phyloP scores from a whole-genome alignment of 2,888 invertebrate species.

The Eilema sororculum region DNA sequence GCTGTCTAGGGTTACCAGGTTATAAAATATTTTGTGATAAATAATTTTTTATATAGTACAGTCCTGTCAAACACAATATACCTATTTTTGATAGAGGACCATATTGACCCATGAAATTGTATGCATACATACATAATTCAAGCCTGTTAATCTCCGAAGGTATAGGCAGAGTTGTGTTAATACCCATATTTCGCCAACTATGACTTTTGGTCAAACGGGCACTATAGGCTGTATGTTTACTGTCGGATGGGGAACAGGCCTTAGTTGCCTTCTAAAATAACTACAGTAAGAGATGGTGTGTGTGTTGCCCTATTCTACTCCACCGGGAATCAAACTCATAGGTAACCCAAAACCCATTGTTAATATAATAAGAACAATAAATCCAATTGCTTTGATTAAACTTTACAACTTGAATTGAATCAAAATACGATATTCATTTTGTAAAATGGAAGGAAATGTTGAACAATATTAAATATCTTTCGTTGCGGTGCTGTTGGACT shows the following conservation, averaged over 20 bases:
- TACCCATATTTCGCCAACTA: too few species aligned
- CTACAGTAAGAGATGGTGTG: too few species aligned
- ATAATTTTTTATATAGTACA: background rate
- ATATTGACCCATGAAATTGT: slow-evolving; percentile 18
- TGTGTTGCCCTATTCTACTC: too few species aligned
- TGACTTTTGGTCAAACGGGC: too few species aligned
- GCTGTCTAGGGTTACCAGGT: background rate
- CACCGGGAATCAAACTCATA: too few species aligned
- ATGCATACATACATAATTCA: background rate
- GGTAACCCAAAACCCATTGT: slow-evolving; percentile 33
- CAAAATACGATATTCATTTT: slow-evolving; percentile 43
- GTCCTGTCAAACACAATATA: background rate
- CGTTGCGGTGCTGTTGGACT: slow-evolving; percentile 20
- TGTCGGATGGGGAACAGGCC: too few species aligned
- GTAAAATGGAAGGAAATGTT: slow-evolving; percentile 43
- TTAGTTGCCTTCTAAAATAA: too few species aligned
- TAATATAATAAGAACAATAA: slow-evolving; percentile 44
- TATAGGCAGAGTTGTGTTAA: too few species aligned
- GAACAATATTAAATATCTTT: slow-evolving; percentile 48
- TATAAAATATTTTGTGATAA: background rate
- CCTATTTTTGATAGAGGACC: background rate
- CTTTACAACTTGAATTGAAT: slow-evolving; percentile 43
- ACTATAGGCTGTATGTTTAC: too few species aligned
- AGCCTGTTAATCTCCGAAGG: too few species aligned
- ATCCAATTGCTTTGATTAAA: slow-evolving; percentile 49